phyloP scores from a whole-genome alignment of 1,140 invertebrate species.

The Aphelinus atriplicis region DNA sequence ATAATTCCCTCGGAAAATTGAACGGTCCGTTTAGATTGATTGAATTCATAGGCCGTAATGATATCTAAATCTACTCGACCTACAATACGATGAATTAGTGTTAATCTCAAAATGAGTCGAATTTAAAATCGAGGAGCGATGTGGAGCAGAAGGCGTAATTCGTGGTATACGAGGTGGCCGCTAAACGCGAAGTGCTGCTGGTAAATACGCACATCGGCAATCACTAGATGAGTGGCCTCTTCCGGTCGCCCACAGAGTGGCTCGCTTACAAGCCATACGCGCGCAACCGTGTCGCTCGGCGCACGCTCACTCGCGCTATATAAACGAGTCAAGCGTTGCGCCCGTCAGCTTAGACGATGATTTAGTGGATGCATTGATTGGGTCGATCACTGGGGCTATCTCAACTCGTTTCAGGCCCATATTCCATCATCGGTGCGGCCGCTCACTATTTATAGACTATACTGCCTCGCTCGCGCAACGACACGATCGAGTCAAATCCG shows the following conservation, averaged over 20 bases:
- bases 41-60: no score
- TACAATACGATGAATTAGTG: no score
- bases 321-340: conserved; percentile 58
- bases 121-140: conserved; percentile 1
- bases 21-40: no score
- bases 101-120: no score
- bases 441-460: conserved; percentile 61
- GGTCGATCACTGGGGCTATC: conserved; percentile 64
- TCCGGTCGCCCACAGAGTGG: conserved; percentile 61
- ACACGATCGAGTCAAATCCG: conserved; percentile 61
- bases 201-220: conserved; percentile 60
- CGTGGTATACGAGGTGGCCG: no score
- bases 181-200: neutral
- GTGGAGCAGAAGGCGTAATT: neutral
- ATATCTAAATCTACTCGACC: no score
- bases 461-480: conserved; percentile 39
- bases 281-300: conserved; percentile 41
- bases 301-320: conserved; percentile 25
- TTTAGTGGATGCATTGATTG: conserved; percentile 67
- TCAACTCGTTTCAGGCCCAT: conserved; percentile 61
- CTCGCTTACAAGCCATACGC: conserved; percentile 11
- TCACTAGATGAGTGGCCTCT: conserved; percentile 64
- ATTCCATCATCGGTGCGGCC: conserved; percentile 59
- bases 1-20: no score
- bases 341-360: conserved; percentile 66